phyloP scores from a whole-genome alignment of 2,113 vertebrate species.

The Tyto alba region DNA sequence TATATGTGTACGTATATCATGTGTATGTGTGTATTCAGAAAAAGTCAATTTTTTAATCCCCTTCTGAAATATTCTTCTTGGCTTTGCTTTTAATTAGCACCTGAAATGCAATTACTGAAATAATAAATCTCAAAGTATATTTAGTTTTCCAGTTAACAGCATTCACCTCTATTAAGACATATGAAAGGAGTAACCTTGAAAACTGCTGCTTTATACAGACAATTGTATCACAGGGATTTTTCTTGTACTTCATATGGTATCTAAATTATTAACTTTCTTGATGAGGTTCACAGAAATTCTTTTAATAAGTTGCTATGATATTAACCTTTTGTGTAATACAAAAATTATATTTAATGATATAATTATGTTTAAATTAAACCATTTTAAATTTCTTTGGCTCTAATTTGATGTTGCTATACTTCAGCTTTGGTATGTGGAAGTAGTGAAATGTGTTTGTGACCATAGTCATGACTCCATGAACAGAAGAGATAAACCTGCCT shows the following conservation, averaged over 20 bases:
- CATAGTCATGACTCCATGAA: neutral
- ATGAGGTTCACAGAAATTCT: slow-evolving; percentile 21
- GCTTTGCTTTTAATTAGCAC: slow-evolving; percentile 46
- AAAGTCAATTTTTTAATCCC: neutral
- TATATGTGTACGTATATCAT: neutral
- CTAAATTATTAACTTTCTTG: slow-evolving; percentile 56
- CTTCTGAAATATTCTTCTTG: slow-evolving; percentile 33
- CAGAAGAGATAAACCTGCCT: neutral
- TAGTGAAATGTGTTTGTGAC: neutral
- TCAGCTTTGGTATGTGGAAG: neutral
- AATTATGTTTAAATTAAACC: slow-evolving; percentile 2
- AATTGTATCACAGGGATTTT: slow-evolving; percentile 10
- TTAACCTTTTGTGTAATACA: slow-evolving; percentile 51
- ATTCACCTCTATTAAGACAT: slow-evolving; percentile 49
- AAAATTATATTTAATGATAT: slow-evolving; percentile 21
- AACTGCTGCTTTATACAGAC: neutral
- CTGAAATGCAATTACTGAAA: slow-evolving; percentile 43
- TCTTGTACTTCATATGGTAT: neutral
- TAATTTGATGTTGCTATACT: neutral
- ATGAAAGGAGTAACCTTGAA: slow-evolving; percentile 57
- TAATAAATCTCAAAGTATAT: slow-evolving; percentile 43
- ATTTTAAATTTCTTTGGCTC: neutral
- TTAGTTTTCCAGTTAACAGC: slow-evolving; percentile 42
- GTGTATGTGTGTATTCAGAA: neutral
- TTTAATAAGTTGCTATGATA: slow-evolving; percentile 27